phyloP scores from a whole-genome alignment of 2,797 vertebrate genomes.

The Channa striata region DNA sequence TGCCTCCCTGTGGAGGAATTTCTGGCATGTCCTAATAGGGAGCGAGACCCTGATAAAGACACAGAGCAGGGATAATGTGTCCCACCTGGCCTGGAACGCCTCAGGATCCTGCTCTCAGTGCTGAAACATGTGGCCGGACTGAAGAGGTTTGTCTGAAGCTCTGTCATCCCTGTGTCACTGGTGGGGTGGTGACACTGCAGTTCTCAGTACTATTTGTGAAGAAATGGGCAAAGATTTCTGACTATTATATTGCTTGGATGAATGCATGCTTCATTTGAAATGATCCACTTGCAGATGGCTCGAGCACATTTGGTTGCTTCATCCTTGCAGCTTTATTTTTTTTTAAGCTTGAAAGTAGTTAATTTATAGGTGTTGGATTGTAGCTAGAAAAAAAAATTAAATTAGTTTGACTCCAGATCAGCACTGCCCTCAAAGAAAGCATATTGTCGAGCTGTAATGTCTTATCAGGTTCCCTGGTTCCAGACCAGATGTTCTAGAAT shows the following conservation, averaged over 20 bases:
- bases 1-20: background rate
- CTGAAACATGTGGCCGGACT: background rate
- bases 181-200: no score
- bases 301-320: background rate
- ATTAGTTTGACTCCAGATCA: background rate
- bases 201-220: no score
- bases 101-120: background rate
- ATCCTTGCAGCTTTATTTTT: background rate
- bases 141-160: background rate
- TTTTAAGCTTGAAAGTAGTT: accelerated
- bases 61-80: background rate
- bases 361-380: background rate
- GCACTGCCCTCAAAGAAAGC: background rate
- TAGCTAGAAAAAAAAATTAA: background rate
- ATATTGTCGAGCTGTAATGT: background rate
- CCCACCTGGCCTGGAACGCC: background rate
- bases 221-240: no score
- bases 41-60: background rate
- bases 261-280: background rate
- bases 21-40: background rate
- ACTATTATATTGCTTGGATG: background rate
- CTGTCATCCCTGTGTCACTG: no score
- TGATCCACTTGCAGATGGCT: background rate
- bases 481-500: background rate
- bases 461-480: background rate